These are phyloP conservation scores for Sinosuthora webbiana DNA, from an alignment of 2,113 vertebrate species.

Conservation along the genomic window DNA sequence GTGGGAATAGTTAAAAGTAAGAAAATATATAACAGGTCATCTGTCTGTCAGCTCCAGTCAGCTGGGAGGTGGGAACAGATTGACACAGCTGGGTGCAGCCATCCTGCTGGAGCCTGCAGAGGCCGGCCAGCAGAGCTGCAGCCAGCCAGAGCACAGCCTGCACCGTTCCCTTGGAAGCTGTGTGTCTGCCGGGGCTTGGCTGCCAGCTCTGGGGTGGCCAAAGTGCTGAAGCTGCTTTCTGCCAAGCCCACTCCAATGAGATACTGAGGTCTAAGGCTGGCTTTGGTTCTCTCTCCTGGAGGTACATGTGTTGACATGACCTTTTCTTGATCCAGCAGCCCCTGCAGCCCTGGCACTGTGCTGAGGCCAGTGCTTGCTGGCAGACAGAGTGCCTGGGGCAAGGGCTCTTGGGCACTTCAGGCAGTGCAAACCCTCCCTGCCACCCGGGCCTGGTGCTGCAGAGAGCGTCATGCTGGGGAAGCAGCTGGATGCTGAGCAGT, in stretches of 20 bases:
- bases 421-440: not conserved
- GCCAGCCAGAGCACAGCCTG: not conserved
- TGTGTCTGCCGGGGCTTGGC: not conserved
- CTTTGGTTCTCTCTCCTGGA: not conserved
- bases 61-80: constrained; percentile 20
- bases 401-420: not conserved
- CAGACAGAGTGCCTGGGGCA: not conserved
- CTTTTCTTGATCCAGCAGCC: not conserved
- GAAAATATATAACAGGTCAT: constrained; percentile 40
- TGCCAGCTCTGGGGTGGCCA: not conserved
- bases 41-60: constrained; percentile 19
- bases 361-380: not conserved
- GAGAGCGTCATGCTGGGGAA: rapidly evolving
- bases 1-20: constrained; percentile 48
- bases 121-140: not conserved
- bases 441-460: rapidly evolving
- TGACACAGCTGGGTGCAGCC: constrained; percentile 28
- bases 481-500: not conserved
- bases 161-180: rapidly evolving
- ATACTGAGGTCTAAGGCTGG: not conserved
- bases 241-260: not conserved
- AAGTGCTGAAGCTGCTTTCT: not conserved
- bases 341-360: not conserved
- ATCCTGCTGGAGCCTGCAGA: not conserved
- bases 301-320: rapidly evolving